Percentiles rank a stretch among this genome's conserved stretches.
Evolutionary conservation across 2,797 vertebrate genomes (phyloP).

Genomic region (Ptychadena robeensis): DNA sequence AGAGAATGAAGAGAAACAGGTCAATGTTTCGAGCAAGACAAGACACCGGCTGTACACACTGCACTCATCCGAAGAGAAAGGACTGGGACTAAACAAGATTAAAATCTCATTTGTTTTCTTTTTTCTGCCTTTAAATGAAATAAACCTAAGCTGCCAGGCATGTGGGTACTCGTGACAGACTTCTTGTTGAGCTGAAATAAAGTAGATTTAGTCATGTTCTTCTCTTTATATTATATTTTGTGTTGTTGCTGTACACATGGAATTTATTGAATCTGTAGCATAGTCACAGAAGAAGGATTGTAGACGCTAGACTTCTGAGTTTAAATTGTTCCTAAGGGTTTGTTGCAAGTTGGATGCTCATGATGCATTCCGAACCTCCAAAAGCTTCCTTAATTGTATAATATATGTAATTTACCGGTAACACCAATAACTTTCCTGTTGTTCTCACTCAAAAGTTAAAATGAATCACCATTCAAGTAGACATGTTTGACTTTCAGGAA

Average conservation of each 20-base stretch:
- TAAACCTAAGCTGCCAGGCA: slow-evolving; percentile 20
- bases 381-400: too few species aligned
- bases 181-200: background rate
- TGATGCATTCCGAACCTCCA: too few species aligned
- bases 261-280: background rate
- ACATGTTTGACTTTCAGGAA: too few species aligned
- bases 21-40: slow-evolving; percentile 27
- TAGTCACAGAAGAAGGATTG: background rate
- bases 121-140: slow-evolving; percentile 3
- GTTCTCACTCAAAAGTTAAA: too few species aligned
- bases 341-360: too few species aligned
- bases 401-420: too few species aligned
- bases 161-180: background rate
- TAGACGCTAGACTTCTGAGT: too few species aligned
- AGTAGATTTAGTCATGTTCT: slow-evolving; percentile 13
- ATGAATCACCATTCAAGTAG: too few species aligned
- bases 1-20: slow-evolving; percentile 21
- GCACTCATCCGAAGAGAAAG: slow-evolving; percentile 26
- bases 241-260: background rate
- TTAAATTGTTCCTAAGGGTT: too few species aligned
- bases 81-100: slow-evolving; percentile 13
- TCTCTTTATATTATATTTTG: background rate
- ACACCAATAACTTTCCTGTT: too few species aligned
- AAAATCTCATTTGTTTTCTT: slow-evolving; percentile 35
- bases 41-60: slow-evolving; percentile 14